Conservation (phyloP, 2,888 invertebrate species). For the Limenitis camilla region DNA sequence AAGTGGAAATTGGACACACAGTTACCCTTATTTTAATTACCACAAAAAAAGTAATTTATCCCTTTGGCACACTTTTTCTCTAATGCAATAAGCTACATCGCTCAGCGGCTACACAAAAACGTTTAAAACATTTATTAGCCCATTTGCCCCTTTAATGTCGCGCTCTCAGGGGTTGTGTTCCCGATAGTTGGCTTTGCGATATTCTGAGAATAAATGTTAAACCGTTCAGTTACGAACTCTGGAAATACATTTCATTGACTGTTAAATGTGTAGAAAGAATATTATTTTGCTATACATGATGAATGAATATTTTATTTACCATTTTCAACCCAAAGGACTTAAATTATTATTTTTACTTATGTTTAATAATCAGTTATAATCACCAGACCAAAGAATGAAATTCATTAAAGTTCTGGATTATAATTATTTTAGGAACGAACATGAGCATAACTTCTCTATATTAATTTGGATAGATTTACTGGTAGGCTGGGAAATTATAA, state of each 20-base stretch:
- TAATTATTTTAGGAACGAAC: no score
- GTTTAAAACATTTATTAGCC: constrained; percentile 15
- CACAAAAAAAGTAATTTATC: background rate
- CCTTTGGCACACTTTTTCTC: background rate
- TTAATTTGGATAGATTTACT: no score
- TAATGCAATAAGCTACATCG: constrained; percentile 3
- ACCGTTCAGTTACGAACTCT: background rate
- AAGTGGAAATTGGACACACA: background rate
- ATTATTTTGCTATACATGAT: no score
- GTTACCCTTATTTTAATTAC: background rate
- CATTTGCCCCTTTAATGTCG: constrained; percentile 5
- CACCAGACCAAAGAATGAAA: no score
- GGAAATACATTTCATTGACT: background rate
- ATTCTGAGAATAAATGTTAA: constrained; percentile 5
- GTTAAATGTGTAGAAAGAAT: no score
- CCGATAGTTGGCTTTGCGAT: constrained; percentile 2
- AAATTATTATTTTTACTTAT: no score
- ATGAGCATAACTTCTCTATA: no score
- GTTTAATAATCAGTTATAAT: no score
- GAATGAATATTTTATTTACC: no score
- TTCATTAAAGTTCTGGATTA: no score
- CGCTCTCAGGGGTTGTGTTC: constrained; percentile 2
- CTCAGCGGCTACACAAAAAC: constrained; percentile 7
- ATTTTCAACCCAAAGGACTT: no score
- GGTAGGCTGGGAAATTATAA: no score